Percentiles rank a stretch among this genome's conserved stretches.
These are phyloP conservation scores for Microtus oregoni DNA, from an alignment of 2,113 vertebrate species.

Conservation along the genomic window DNA sequence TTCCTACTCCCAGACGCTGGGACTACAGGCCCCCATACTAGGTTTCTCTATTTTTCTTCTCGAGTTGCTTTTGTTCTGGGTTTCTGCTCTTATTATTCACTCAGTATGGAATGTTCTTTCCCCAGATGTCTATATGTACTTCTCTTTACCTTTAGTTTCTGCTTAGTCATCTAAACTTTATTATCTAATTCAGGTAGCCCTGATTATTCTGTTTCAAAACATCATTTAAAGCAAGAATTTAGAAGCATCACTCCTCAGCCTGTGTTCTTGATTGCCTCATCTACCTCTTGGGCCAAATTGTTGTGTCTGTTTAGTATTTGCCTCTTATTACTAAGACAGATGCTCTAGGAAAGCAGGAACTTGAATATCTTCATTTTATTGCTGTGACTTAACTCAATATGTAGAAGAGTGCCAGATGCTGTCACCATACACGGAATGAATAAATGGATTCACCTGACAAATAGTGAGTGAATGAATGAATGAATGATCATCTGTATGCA, in stretches of 20 bases:
- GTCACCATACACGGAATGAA: not conserved
- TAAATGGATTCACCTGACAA: not conserved
- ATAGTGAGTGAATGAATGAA: not conserved
- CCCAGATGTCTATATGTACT: not conserved
- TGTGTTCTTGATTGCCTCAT: not conserved
- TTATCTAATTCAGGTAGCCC: slow-evolving; percentile 33
- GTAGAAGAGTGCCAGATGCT: not conserved
- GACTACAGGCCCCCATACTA: not conserved
- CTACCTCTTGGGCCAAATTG: not conserved
- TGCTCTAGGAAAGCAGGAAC: not conserved
- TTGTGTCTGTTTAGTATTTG: not conserved
- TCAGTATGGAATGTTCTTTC: not conserved
- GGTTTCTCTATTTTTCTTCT: not conserved
- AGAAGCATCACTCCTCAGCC: not conserved
- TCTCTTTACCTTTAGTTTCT: slow-evolving; percentile 18
- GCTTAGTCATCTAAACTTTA: slow-evolving; percentile 9
- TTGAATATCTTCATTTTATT: slow-evolving; percentile 26
- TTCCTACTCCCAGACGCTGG: not conserved
- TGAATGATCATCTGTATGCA: slow-evolving; percentile 23
- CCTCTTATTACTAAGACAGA: not conserved
- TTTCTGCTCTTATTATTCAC: not conserved
- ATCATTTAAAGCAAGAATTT: slow-evolving; percentile 37
- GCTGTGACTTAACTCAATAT: not conserved
- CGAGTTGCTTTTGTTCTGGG: not conserved
- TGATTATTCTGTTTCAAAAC: slow-evolving; percentile 3